phyloP scores from a whole-genome alignment of 2,797 vertebrate genomes.

The Nothura maculosa region DNA sequence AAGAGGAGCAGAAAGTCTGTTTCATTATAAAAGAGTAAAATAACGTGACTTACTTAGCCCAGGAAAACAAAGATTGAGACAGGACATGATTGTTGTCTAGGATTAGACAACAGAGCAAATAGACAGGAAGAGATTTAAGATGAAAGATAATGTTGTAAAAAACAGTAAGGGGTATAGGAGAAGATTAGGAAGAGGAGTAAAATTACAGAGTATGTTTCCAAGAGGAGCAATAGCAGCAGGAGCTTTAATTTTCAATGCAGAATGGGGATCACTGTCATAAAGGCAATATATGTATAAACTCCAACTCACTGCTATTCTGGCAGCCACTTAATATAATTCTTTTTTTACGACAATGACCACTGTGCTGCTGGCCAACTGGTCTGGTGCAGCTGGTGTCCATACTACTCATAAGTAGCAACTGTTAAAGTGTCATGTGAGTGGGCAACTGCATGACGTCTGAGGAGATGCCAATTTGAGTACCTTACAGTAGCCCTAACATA shows the following conservation, averaged over 20 bases:
- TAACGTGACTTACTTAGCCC: background rate
- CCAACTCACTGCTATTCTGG: background rate
- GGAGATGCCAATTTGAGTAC: background rate
- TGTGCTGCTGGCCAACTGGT: accelerated
- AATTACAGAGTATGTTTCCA: background rate
- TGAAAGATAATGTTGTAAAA: background rate
- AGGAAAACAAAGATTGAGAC: background rate
- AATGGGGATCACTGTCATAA: background rate
- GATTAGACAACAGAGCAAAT: background rate
- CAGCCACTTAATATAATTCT: background rate
- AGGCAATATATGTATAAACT: background rate
- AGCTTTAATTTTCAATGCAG: background rate
- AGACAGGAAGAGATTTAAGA: background rate
- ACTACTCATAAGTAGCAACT: background rate
- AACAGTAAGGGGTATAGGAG: background rate
- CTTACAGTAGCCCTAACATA: background rate
- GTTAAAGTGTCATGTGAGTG: background rate
- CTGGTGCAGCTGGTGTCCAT: background rate
- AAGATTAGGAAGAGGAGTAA: background rate
- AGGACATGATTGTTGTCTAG: background rate
- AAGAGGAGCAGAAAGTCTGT: background rate
- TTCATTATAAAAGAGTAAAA: background rate
- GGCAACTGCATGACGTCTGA: accelerated
- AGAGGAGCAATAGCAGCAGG: background rate
- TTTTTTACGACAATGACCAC: accelerated